phyloP scores from a whole-genome alignment of 2,113 vertebrate species.

The Mesembrinibis cayennensis region DNA sequence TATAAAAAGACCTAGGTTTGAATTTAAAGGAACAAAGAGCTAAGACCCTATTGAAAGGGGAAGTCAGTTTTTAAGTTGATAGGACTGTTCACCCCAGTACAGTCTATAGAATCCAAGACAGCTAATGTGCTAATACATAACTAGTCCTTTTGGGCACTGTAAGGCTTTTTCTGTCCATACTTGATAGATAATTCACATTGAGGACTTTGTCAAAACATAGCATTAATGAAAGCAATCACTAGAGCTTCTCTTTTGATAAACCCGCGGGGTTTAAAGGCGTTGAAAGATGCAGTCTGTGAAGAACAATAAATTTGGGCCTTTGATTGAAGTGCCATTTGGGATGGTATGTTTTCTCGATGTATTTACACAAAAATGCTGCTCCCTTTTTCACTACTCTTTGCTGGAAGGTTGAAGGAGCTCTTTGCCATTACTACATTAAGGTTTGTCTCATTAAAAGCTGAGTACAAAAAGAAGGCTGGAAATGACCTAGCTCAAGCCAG shows the following conservation, averaged over 20 bases:
- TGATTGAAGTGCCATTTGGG: conserved; percentile 87
- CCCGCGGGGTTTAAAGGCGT: conserved; percentile 88
- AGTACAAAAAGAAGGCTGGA: conserved; percentile 87
- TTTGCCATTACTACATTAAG: conserved; percentile 81
- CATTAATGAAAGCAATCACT: conserved; percentile 89
- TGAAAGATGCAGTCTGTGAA: conserved; percentile 81
- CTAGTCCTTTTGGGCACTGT: conserved; percentile 78
- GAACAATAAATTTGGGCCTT: conserved; percentile 83
- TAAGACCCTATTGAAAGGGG: conserved; percentile 71
- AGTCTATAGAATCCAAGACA: conserved; percentile 80
- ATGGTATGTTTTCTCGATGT: conserved; percentile 79
- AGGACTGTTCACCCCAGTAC: conserved; percentile 82
- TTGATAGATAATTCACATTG: conserved; percentile 82
- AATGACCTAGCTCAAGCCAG: conserved; percentile 84
- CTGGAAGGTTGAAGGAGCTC: conserved; percentile 77
- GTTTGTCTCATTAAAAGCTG: conserved; percentile 80
- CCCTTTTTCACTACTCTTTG: conserved; percentile 82
- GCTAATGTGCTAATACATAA: conserved; percentile 79
- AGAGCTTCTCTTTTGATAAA: conserved; percentile 87
- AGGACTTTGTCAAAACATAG: conserved; percentile 88
- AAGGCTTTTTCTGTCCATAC: conserved; percentile 81
- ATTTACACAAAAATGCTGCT: conserved; percentile 86
- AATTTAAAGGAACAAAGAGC: conserved; percentile 82
- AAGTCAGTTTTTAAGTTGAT: conserved; percentile 84
- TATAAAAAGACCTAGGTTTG: conserved; percentile 87